phyloP scores from a whole-genome alignment of 2,113 vertebrate species.

The Etheostoma spectabile region DNA sequence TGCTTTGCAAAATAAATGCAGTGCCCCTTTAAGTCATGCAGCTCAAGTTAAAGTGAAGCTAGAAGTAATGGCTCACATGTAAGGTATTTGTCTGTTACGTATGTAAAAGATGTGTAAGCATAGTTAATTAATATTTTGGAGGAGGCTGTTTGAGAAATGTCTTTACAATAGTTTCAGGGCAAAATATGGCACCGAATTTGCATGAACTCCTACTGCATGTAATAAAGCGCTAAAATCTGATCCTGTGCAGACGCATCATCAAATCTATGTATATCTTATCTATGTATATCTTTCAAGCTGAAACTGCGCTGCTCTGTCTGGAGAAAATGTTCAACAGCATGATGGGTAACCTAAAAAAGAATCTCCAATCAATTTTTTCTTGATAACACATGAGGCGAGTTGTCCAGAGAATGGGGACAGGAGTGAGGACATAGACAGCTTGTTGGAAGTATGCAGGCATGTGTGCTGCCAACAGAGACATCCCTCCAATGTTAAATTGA shows the following conservation, averaged over 20 bases:
- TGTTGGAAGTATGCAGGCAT: background rate
- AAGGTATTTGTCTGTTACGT: background rate
- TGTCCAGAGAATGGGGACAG: background rate
- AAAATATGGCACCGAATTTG: constrained; percentile 8
- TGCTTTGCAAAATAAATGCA: background rate
- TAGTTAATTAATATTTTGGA: constrained; percentile 2
- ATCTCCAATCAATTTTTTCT: background rate
- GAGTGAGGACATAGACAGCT: background rate
- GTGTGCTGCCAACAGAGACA: constrained; percentile 19
- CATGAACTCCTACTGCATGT: background rate
- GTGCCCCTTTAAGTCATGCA: background rate
- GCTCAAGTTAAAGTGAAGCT: background rate
- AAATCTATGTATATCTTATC: background rate
- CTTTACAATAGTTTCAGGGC: constrained; percentile 2
- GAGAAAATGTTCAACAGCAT: background rate
- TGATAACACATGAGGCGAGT: background rate
- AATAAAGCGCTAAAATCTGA: constrained; percentile 6
- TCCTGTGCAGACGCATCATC: background rate
- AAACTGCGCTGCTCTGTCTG: background rate
- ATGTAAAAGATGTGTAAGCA: background rate
- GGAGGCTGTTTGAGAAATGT: background rate
- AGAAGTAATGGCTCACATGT: background rate
- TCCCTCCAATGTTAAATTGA: constrained; percentile 40
- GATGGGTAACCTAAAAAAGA: background rate
- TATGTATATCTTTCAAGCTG: background rate